Base-by-base conservation (phyloP, 2,888 invertebrate genomes). In the Callinectes sapidus region DNA sequence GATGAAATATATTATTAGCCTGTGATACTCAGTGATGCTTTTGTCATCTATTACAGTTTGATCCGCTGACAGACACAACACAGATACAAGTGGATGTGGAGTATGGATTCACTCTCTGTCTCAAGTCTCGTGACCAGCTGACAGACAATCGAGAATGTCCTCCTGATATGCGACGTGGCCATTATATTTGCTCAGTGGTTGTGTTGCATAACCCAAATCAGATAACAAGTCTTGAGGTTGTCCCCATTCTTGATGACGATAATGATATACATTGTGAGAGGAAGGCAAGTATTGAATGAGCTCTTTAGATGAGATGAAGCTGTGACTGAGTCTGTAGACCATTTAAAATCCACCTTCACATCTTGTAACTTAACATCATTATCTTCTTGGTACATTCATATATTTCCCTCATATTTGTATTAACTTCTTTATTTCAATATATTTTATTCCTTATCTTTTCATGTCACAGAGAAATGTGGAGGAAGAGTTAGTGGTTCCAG, bases 91-190 rank as follows among this genome's bases (percentile, higher is more conserved):
- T 94, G 8, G 92, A 91, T 87, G 93, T 94, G 54, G 94, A 94
- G 77, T 94, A 94, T 85, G 94, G 94, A n/a, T 94, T 94, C 92
- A 93, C 90, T 39, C 87, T 93, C 8, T 94, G 94, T 87, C 89
- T 94, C 55, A 94, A 88, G 81, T 93, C 93, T 28, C 91, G 61
- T 28, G 90, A 93, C 18, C 90, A 92, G 66, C 86, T 92, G 89
- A 87, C 89, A 16, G 94, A 94, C 71, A 88, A 86, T 13, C 77
- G 94, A 35, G 48, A 86, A 28, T 94, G 94, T 85, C 93, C 94
- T 10, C 86, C 85, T 6, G 94, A 94, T 89, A 92, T 32, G 23
- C 71, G 88, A 28, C 85, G 94, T 5, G 88, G 91, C 18, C 91
- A 91, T 61, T 94, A 94, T 54, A 32, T 92, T 18, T 94, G 94